These are phyloP conservation scores for Neostethus bicornis DNA, from an alignment of 2,797 vertebrate genomes.

Conservation along the genomic window DNA sequence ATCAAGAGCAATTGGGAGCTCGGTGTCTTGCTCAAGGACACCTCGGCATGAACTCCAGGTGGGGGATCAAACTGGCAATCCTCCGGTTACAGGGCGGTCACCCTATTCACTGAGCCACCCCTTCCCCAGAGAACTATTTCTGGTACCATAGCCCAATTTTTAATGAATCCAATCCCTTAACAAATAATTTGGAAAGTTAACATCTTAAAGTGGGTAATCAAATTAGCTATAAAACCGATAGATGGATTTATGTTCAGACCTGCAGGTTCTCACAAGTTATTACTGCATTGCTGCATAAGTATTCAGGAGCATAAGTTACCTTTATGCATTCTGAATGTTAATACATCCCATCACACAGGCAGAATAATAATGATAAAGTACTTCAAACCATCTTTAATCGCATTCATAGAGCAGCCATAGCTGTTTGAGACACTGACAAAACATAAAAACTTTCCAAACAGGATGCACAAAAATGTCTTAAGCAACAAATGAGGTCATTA, in stretches of 20 bases:
- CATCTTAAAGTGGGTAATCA: background rate
- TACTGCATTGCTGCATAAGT: background rate
- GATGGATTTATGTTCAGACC: background rate
- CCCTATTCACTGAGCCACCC: too few species aligned
- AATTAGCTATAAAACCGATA: background rate
- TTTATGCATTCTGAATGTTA: background rate
- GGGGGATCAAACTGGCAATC: too few species aligned
- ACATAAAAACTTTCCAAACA: background rate
- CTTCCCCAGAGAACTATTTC: background rate
- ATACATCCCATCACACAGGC: background rate
- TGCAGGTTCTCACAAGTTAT: background rate
- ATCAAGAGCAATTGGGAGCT: too few species aligned
- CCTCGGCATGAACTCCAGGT: too few species aligned
- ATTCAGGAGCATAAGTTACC: background rate
- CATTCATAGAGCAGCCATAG: background rate
- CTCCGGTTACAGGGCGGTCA: too few species aligned
- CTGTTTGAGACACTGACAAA: background rate
- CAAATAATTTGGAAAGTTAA: too few species aligned
- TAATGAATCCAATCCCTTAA: background rate
- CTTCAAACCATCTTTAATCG: background rate
- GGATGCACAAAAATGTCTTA: background rate
- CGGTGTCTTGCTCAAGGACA: too few species aligned
- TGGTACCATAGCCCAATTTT: background rate
- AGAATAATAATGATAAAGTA: background rate
- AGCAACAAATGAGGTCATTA: background rate